Evolutionary conservation across 2,888 invertebrate species (phyloP).

Genomic region (Heliconius cydno): DNA sequence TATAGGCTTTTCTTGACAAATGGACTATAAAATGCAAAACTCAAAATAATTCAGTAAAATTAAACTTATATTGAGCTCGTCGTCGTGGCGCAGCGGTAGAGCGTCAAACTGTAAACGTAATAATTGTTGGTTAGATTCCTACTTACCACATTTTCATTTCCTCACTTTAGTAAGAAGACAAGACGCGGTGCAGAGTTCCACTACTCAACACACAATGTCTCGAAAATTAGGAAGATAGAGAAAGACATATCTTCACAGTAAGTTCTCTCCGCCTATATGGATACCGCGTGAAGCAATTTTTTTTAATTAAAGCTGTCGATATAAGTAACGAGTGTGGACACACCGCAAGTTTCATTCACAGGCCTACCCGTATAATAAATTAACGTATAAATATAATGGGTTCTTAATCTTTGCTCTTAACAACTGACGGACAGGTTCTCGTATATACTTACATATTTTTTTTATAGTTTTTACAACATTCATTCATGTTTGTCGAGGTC

Average conservation of each 20-base stretch:
- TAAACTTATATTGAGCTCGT: too few species aligned
- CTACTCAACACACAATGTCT: neutral
- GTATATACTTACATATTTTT: constrained; percentile 18
- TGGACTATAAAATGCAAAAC: too few species aligned
- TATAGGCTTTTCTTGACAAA: too few species aligned
- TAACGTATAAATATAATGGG: constrained; percentile 50
- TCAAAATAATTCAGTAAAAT: too few species aligned
- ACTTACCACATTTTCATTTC: too few species aligned
- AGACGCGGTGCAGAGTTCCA: too few species aligned
- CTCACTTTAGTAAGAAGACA: too few species aligned
- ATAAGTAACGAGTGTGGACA: constrained; percentile 8
- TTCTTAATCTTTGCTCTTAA: constrained; percentile 51
- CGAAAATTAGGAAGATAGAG: neutral
- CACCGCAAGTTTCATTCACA: constrained; percentile 58
- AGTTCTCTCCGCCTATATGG: neutral
- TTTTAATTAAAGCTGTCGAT: neutral
- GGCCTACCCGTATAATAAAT: constrained; percentile 49
- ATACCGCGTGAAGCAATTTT: neutral
- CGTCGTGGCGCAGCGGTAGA: too few species aligned
- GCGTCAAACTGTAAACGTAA: too few species aligned
- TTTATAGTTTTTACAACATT: constrained; percentile 31
- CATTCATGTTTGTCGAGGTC: constrained; percentile 30
- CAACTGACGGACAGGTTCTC: constrained; percentile 47
- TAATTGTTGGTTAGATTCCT: too few species aligned
- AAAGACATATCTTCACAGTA: neutral